phyloP scores from a whole-genome alignment of 2,888 invertebrate species.

The Slavum lentiscoides region DNA sequence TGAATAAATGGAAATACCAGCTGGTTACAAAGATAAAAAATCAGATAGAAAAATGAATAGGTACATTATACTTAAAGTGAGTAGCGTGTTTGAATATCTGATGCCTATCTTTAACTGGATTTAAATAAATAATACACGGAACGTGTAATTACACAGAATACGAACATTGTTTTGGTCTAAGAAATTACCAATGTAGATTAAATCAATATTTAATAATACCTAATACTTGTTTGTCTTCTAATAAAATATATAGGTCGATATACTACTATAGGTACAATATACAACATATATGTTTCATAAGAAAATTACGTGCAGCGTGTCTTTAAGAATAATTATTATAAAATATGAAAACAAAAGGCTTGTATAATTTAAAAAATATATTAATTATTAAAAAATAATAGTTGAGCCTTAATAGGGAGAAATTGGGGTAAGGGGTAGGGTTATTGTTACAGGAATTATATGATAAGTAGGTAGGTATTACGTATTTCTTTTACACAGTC shows the following conservation, averaged over 20 bases:
- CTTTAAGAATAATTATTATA: no score
- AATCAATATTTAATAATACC: not conserved
- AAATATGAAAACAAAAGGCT: not conserved
- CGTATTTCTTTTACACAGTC: no score
- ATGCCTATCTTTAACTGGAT: not conserved
- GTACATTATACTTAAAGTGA: no score
- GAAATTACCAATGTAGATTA: not conserved
- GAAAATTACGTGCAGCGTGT: no score
- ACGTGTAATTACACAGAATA: not conserved
- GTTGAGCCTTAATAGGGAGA: not conserved
- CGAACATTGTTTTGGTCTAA: not conserved
- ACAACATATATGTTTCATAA: no score
- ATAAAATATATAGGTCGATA: no score
- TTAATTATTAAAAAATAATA: constrained; percentile 1
- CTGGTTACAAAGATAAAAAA: not conserved
- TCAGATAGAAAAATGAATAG: not conserved
- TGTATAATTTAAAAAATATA: not conserved
- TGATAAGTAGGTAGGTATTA: not conserved
- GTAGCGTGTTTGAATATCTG: not conserved
- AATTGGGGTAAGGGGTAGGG: not conserved
- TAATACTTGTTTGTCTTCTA: no score
- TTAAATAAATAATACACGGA: not conserved
- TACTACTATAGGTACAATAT: no score
- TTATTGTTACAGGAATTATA: constrained; percentile 1
- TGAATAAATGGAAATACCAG: not conserved